phyloP scores from a whole-genome alignment of 2,113 vertebrate species.

The Stercorarius parasiticus region DNA sequence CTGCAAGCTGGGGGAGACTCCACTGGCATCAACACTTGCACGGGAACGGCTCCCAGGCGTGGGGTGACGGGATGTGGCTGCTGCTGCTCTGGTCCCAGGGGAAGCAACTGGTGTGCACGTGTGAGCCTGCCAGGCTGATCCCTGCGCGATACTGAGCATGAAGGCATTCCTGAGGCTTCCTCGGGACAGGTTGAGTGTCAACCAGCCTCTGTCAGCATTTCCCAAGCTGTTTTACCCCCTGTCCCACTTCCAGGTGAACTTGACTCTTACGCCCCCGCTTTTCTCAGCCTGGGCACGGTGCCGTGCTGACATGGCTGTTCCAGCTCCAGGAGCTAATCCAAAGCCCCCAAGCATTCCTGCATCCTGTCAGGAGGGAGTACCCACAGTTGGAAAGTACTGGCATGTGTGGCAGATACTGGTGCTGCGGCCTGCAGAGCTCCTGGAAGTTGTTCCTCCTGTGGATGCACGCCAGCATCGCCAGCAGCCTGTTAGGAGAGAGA shows the following conservation, averaged over 20 bases:
- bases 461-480: neutral
- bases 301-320: slow-evolving; percentile 37
- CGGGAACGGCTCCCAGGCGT: neutral
- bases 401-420: neutral
- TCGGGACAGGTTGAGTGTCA: slow-evolving; percentile 31
- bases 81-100: neutral
- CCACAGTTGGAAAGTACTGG: neutral
- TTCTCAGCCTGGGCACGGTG: slow-evolving; percentile 58
- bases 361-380: slow-evolving; percentile 34
- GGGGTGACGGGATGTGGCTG: neutral
- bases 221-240: slow-evolving; percentile 56
- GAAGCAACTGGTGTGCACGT: neutral
- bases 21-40: neutral
- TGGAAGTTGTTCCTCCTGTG: neutral
- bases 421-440: slow-evolving; percentile 15
- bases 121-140: slow-evolving; percentile 56
- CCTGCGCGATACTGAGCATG: neutral
- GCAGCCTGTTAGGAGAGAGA: neutral
- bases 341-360: slow-evolving; percentile 44
- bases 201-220: slow-evolving; percentile 56
- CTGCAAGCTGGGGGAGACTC: neutral
- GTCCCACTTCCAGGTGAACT: slow-evolving; percentile 63
- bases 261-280: slow-evolving; percentile 39
- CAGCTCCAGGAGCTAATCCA: slow-evolving; percentile 30
- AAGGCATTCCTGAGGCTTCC: slow-evolving; percentile 45